These are phyloP conservation scores for Ectemnius lituratus DNA, from an alignment of 2,888 invertebrate species.

Conservation along the genomic window DNA sequence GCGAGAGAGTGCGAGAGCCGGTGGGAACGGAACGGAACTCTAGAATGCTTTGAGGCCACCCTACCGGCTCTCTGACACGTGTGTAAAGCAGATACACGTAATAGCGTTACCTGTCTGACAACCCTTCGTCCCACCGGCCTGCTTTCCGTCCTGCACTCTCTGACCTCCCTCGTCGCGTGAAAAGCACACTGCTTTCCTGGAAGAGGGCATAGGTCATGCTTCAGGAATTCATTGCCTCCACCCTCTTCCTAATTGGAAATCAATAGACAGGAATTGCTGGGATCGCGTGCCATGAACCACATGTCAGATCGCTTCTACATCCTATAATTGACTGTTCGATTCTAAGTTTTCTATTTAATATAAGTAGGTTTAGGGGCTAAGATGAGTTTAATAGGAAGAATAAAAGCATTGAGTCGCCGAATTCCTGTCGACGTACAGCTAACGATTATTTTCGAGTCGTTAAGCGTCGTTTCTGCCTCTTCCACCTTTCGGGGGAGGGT, in stretches of 20 bases:
- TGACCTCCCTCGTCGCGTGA: slow-evolving; percentile 41
- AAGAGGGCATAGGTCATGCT: not conserved
- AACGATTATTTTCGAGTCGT: slow-evolving; percentile 65
- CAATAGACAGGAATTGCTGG: not conserved
- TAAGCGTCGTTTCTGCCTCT: slow-evolving; percentile 56
- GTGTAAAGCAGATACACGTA: slow-evolving; percentile 53
- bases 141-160: slow-evolving; percentile 37
- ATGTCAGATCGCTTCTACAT: too few species aligned
- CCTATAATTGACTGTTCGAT: too few species aligned
- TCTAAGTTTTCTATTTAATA: slow-evolving; percentile 4
- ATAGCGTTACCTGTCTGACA: slow-evolving; percentile 55
- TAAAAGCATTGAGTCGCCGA: slow-evolving; percentile 21
- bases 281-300: too few species aligned
- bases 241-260: slow-evolving; percentile 1
- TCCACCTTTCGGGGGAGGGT: slow-evolving; percentile 61
- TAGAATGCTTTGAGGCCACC: slow-evolving; percentile 33
- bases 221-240: not conserved
- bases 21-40: slow-evolving; percentile 35
- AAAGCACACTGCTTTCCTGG: slow-evolving; percentile 4
- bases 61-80: slow-evolving; percentile 40
- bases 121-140: slow-evolving; percentile 46
- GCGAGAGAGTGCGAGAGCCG: too few species aligned
- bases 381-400: slow-evolving; percentile 23
- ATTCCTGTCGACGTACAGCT: slow-evolving; percentile 45
- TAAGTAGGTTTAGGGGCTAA: not conserved